phyloP scores from a whole-genome alignment of 2,888 invertebrate species.

The Luperina nickerlii region DNA sequence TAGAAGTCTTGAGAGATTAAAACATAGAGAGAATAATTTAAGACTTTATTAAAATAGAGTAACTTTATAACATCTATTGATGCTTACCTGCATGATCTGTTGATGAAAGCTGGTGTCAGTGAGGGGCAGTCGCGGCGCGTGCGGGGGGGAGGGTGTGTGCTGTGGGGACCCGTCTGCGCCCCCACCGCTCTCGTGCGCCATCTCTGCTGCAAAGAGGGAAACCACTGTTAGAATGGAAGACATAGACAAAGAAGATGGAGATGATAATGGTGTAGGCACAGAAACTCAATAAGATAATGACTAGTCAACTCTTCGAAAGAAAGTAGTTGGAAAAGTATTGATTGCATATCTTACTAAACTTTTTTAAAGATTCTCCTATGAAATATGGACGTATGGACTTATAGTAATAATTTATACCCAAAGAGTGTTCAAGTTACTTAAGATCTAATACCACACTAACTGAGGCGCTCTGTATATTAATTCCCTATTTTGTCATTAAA shows the following conservation, averaged over 20 bases:
- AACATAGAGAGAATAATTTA: background rate
- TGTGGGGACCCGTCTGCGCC: conserved; percentile 85
- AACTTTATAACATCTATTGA: background rate
- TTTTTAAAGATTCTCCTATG: background rate
- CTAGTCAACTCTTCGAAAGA: background rate
- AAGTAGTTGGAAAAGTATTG: background rate
- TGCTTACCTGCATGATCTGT: conserved; percentile 92
- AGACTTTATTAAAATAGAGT: background rate
- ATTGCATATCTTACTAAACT: background rate
- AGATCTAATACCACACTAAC: background rate
- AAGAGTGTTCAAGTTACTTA: background rate
- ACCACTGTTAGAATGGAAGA: conserved; percentile 20
- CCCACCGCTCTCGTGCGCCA: conserved; percentile 86
- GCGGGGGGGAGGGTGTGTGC: conserved; percentile 88
- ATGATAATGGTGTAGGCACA: background rate
- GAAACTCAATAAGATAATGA: background rate
- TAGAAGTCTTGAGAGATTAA: background rate
- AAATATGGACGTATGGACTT: background rate
- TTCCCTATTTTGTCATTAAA: no score
- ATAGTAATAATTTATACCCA: background rate
- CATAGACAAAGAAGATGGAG: background rate
- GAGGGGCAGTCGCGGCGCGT: conserved; percentile 88
- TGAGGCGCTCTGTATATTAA: no score
- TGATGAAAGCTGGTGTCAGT: conserved; percentile 92
- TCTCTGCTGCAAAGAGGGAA: conserved; percentile 78